A percentile compares a stretch with the other conserved stretches of the same genome.
phyloP scores from a whole-genome alignment of 2,888 invertebrate genomes.

The Meta bourneti region DNA sequence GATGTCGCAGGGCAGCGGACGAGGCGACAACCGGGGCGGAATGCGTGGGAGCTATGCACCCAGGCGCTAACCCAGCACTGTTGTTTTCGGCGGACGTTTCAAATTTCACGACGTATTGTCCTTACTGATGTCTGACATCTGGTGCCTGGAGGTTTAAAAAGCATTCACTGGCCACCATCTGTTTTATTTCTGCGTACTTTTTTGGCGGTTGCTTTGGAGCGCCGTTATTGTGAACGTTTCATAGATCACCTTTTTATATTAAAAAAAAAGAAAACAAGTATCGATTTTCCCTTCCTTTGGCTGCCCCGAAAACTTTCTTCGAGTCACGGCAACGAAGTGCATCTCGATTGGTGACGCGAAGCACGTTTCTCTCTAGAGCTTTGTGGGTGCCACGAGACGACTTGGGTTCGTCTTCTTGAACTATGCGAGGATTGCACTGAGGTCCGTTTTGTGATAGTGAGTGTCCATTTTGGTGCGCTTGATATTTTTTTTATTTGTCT shows the following conservation, averaged over 20 bases:
- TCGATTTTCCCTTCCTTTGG: conserved; percentile 31
- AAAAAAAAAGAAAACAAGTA: conserved; percentile 17
- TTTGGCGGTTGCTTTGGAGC: conserved; percentile 42
- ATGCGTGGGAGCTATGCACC: conserved; percentile 75
- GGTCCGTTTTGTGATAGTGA: conserved; percentile 62
- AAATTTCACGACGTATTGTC: conserved; percentile 53
- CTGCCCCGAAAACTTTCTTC: conserved; percentile 35
- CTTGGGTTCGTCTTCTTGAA: conserved; percentile 52
- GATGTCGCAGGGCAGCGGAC: conserved; percentile 78
- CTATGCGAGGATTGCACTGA: neutral
- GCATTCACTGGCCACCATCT: conserved; percentile 43
- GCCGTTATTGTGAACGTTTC: neutral
- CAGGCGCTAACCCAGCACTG: conserved; percentile 51
- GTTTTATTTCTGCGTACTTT: conserved; percentile 37
- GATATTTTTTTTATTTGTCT: conserved; percentile 43
- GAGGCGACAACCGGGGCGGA: conserved; percentile 74
- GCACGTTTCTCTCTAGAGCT: conserved; percentile 73
- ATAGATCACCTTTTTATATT: conserved; percentile 4
- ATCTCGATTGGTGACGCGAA: conserved; percentile 48
- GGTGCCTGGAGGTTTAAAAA: conserved; percentile 60
- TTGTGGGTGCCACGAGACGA: conserved; percentile 65
- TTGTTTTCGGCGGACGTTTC: conserved; percentile 8
- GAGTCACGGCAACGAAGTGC: conserved; percentile 45
- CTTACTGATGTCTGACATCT: conserved; percentile 57
- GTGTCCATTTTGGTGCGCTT: neutral